A percentile compares a stretch with the other conserved stretches of the same genome.
phyloP scores from a whole-genome alignment of 1,140 invertebrate species.

The Venturia canescens region DNA sequence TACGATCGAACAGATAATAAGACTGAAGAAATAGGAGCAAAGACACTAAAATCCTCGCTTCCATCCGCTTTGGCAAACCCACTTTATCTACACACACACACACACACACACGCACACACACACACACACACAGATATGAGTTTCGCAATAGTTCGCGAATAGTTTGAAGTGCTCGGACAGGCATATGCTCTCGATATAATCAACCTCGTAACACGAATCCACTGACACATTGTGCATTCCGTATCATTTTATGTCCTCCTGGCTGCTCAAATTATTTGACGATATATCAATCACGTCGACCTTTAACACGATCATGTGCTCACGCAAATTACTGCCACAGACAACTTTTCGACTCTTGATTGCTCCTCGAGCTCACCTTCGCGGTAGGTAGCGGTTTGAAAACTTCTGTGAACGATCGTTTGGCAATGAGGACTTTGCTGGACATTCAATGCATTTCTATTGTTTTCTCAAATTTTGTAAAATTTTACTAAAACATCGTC shows the following conservation, averaged over 20 bases:
- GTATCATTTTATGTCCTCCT: neutral
- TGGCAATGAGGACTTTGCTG: too few species aligned
- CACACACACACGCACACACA: too few species aligned
- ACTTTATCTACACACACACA: neutral
- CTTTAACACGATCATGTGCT: neutral
- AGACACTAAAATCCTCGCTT: neutral
- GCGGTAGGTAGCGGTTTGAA: too few species aligned
- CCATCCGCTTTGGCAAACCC: neutral
- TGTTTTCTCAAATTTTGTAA: too few species aligned
- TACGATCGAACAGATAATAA: neutral
- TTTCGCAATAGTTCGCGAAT: conserved; percentile 14
- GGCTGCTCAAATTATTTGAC: too few species aligned
- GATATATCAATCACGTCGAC: neutral
- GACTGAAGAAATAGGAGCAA: neutral
- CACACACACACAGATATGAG: too few species aligned
- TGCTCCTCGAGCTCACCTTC: too few species aligned
- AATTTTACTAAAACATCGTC: too few species aligned
- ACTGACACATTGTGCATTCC: neutral
- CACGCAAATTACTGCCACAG: neutral
- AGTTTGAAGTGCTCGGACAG: neutral
- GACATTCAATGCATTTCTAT: too few species aligned
- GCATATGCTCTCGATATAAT: neutral
- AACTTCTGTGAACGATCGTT: too few species aligned
- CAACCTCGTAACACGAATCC: neutral
- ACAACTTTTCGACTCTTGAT: neutral